Percentiles rank a stretch among this genome's conserved stretches.
phyloP scores from a whole-genome alignment of 23 tunicate species.

The Botrylloides violaceus region DNA sequence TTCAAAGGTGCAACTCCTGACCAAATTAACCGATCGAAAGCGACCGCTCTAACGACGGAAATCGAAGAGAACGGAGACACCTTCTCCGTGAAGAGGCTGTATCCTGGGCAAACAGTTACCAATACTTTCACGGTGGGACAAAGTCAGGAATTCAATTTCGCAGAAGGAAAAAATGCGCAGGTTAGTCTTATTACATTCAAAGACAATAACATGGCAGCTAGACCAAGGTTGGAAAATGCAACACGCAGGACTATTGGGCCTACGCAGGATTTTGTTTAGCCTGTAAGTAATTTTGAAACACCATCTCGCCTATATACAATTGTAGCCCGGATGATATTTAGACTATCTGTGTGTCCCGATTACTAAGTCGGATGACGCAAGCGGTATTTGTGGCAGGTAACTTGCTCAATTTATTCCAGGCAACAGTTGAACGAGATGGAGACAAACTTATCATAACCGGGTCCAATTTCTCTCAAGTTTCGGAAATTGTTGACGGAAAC shows the following conservation, averaged over 20 bases:
- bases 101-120: conserved; percentile 42
- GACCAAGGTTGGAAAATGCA: too few species aligned
- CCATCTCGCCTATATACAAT: neutral
- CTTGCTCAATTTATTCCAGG: conserved; percentile 25
- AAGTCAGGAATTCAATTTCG: neutral
- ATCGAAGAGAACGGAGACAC: conserved; percentile 56
- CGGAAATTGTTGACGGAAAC: conserved; percentile 54
- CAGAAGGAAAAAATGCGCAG: conserved; percentile 18
- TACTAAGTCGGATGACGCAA: neutral
- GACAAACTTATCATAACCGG: conserved; percentile 42
- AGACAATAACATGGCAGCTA: too few species aligned
- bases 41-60: conserved; percentile 24
- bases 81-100: conserved; percentile 30
- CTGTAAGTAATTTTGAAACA: neutral
- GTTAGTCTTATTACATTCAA: neutral
- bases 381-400: neutral
- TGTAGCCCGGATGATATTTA: too few species aligned
- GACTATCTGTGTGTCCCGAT: neutral
- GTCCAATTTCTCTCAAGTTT: conserved; percentile 20
- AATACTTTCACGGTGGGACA: conserved; percentile 57
- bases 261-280: too few species aligned
- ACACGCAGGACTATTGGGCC: too few species aligned
- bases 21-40: conserved; percentile 4
- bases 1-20: conserved; percentile 14
- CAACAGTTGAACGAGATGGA: conserved; percentile 27